Conservation (phyloP, 2,113 vertebrate species). For the Plecturocebus donacophilus region DNA sequence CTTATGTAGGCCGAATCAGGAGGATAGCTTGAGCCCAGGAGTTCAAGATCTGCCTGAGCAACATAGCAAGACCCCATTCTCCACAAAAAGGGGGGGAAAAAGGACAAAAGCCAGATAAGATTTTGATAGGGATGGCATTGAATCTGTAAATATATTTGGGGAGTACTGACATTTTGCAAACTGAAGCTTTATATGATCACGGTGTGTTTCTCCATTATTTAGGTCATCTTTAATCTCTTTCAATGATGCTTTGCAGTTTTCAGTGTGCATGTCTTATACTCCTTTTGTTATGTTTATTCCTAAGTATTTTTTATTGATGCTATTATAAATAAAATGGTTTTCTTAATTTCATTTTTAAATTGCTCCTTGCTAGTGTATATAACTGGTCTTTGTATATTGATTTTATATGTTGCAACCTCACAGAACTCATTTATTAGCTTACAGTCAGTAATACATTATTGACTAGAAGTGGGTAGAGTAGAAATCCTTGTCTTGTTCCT, state of each 20-base stretch:
- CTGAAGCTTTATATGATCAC: background rate
- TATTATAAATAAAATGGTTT: background rate
- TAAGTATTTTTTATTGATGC: background rate
- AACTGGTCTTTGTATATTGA: background rate
- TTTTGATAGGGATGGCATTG: background rate
- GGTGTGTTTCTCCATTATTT: background rate
- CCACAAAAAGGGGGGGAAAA: too few species aligned
- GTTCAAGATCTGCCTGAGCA: too few species aligned
- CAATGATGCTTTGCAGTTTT: background rate
- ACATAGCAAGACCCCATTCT: too few species aligned
- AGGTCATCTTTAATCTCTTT: background rate
- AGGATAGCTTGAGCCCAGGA: too few species aligned
- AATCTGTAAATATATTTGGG: background rate
- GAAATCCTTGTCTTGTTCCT: background rate
- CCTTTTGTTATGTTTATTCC: background rate
- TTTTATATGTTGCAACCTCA: background rate
- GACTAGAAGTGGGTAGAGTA: background rate
- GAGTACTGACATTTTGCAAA: background rate
- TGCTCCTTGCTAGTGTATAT: background rate
- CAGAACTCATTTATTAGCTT: background rate
- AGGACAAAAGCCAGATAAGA: too few species aligned
- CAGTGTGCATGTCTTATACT: background rate
- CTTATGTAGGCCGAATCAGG: too few species aligned
- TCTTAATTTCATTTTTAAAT: background rate
- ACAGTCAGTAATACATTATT: background rate